Percentiles rank a stretch among this genome's conserved stretches.
Conservation (phyloP, 2,113 vertebrate genomes). For the Picathartes gymnocephalus region DNA sequence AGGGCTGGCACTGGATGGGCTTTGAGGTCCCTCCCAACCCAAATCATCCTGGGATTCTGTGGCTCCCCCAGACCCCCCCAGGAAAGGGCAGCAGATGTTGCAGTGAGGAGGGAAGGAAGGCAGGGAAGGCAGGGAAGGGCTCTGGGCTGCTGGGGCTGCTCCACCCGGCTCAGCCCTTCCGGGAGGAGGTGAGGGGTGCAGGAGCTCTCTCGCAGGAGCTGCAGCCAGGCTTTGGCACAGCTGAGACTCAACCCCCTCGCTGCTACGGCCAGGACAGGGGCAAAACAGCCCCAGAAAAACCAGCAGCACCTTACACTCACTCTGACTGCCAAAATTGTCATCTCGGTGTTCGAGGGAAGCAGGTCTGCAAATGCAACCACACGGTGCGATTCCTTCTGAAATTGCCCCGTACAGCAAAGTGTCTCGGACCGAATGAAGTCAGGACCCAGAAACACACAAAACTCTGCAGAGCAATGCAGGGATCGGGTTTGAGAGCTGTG, state of each 20-base stretch:
- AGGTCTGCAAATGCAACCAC: not conserved
- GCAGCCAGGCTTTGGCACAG: not conserved
- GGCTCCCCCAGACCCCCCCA: not conserved
- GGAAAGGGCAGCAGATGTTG: not conserved
- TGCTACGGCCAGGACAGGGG: not conserved
- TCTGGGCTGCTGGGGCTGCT: too few relatives aligned
- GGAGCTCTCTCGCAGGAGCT: not conserved
- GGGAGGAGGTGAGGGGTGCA: not conserved
- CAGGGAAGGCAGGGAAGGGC: too few relatives aligned
- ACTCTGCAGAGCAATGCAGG: not conserved
- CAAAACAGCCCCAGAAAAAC: fast-evolving
- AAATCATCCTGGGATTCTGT: not conserved
- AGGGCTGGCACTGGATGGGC: fast-evolving
- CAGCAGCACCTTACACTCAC: not conserved
- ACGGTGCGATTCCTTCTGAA: not conserved
- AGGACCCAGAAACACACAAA: not conserved
- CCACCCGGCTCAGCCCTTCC: not conserved
- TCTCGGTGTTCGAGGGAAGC: not conserved
- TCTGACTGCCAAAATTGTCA: not conserved
- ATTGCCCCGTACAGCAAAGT: not conserved
- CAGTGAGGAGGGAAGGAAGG: not conserved
- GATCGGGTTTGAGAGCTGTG: not conserved
- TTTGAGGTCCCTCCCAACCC: not conserved
- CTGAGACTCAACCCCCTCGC: not conserved
- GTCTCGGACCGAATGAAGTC: not conserved